Evolutionary conservation across 2,113 vertebrate genomes (phyloP), one percentile per base, ranked within the genome.

Genomic region (Willisornis vidua): DNA sequence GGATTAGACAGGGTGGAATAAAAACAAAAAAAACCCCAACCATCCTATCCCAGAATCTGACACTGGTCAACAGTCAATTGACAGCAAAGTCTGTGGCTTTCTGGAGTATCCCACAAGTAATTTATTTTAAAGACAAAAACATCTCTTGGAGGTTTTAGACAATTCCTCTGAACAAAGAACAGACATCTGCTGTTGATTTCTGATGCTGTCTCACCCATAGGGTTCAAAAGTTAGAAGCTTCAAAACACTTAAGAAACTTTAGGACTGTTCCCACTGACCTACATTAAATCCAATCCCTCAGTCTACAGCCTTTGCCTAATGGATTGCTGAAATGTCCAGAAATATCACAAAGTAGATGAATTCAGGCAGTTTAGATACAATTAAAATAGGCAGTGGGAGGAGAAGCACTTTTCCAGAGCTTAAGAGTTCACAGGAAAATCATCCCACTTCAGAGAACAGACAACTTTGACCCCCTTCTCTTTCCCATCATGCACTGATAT

Each of bases 341-440:
- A 85, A 66, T 55, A 58, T 0, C 33, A 54, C 72, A 68, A 83
- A 67, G 85, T 6, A 37, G 29, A 46, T 43, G 3, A 74, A 94
- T 33, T 58, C 16, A 59, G 75, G 26, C 12, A 59, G 20, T 75
- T 73, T 23, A 5, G 33, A 84, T 63, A 85, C n/a, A 57, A 14
- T 7, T 14, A 8, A 19, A 13, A 31, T 8, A 33, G n/a, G n/a
- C 2, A 1, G n/a, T 2, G 5, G 5, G 19, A 7, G 5, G 2
- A 4, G 19, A 59, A 71, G 63, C 29, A 26, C 16, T 90, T 80
- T 37, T 73, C 51, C 2, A 48, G 67, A 59, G 17, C 20, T 58
- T 45, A 46, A 51, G 28, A 72, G 10, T 51, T 35, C 31, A 89
- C 23, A 85, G 45, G 37, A 55, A 89, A 93, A 26, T 31, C 19